phyloP scores from a whole-genome alignment of 2,797 vertebrate genomes.

The Acanthis flammea region DNA sequence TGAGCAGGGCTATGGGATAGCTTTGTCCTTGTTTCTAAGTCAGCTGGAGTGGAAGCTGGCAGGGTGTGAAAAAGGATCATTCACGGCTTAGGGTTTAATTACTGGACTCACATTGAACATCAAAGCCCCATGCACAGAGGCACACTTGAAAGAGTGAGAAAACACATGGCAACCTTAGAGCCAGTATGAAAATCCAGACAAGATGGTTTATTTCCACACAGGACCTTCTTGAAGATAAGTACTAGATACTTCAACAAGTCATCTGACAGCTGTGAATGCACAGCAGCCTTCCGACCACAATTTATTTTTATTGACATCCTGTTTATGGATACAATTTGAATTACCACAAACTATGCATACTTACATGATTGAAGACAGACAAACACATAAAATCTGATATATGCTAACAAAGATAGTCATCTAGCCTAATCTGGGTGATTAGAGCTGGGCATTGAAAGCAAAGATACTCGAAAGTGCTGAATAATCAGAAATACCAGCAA shows the following conservation, averaged over 20 bases:
- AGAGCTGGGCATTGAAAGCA: not conserved
- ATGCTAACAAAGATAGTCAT: not conserved
- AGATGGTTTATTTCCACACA: not conserved
- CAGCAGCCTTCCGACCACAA: not conserved
- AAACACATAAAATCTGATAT: not conserved
- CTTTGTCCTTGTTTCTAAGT: conserved; percentile 26
- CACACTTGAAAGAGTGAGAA: not conserved
- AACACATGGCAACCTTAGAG: not conserved
- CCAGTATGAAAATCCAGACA: not conserved
- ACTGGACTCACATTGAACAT: not conserved
- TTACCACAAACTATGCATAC: not conserved
- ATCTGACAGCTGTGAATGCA: not conserved
- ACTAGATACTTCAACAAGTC: not conserved
- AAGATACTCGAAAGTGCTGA: not conserved
- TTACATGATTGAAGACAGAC: not conserved
- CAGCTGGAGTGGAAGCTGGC: conserved; percentile 17
- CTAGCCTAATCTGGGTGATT: not conserved
- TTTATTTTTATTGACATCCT: not conserved
- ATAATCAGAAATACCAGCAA: not conserved
- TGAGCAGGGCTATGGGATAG: fast-evolving
- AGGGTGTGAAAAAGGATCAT: not conserved
- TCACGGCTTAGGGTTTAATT: conserved; percentile 9
- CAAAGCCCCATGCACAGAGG: not conserved
- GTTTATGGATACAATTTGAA: not conserved
- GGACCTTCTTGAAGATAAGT: not conserved